Base-by-base conservation (phyloP, 92 coral and sea anemone species). In the Paramuricea clavata region DNA sequence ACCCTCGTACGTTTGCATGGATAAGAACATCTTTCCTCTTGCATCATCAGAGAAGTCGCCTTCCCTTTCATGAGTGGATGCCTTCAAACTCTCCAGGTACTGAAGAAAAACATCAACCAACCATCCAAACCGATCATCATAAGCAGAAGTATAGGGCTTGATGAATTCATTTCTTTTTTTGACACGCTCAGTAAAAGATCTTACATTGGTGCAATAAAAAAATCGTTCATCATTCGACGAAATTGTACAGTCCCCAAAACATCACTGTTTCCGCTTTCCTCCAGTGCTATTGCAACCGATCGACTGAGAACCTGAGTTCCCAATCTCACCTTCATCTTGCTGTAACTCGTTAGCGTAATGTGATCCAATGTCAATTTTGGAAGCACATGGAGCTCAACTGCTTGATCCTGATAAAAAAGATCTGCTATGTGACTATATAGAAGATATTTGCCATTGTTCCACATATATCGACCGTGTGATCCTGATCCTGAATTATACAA, bases 111-210 rank as follows among this genome's bases (percentile, higher is more conserved):
- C 83, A 78, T 61, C 72, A 13, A 10, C 19, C 12, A 78, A 35
- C 71, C 49, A 78, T 0, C 17, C 26, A 41, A 78, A 90, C 90
- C 92, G 89, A 79, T 83, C 89, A 87, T 93, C 95, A 67, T 93
- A 64, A 42, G 34, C 78, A 52, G 93, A 79, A 28, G 88, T 90
- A 88, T 93, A 90, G 62, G 95, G 91, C 41, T 92, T 90, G 79
- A 92, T 85, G 81, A 83, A 84, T 27, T 90, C 85, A 76, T 89
- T 92, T 47, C 83, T 81, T 86, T 92, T 90, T 73, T 85, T 78
- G 82, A 50, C 86, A 89, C 86, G 89, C 87, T 92, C 93, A 1
- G 1, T 0, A 31, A 44, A 85, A 25, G 81, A 81, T 78, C 91
- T 89, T 50, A 92, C 95, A 74, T 76, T n/a, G n/a, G n/a, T n/a